Evolutionary conservation across 2,797 vertebrate species (phyloP), one percentile per base, ranked within the genome.

Genomic region (Siniperca obscura): DNA sequence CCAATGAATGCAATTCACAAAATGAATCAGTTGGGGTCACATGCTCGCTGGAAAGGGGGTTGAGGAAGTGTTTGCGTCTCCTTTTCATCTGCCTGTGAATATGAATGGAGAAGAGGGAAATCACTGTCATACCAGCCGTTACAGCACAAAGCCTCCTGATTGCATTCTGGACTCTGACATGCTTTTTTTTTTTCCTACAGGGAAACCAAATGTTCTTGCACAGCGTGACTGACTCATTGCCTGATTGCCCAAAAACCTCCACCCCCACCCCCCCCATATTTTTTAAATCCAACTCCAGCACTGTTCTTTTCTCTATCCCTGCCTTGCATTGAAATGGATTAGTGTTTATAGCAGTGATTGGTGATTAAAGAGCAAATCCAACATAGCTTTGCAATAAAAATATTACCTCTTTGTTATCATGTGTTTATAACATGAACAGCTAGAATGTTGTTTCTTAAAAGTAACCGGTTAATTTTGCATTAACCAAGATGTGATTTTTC

Each of bases 131-230:
- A 81, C 38, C 91, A 93, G 91, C 91, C 89, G 86, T 81, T 83
- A 78, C 81, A 86, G 92, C 92, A 95, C 94, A 95, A 95, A 94
- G 93, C 90, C 88, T 90, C 89, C 89, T 95, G 94, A 95, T 95
- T 95, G 91, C 93, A 94, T 94, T 94, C 87, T 94, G 92, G 94
- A 94, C 93, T 89, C 92, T 90, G 86, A 89, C 87, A 86, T 78
- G 87, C 74, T 90, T 90, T 86, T 89, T 87, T 87, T 81, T 84
- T 81, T 69, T 62, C 88, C 88, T 86, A 88, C 91, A 90, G 91
- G 88, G 88, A 93, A 93, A 93, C 88, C 92, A 94, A 94, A 94
- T 93, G 92, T 93, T 95, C 92, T 87, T 60, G 83, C 92, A 78
- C 93, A 94, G 93, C 81, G 57, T 90, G 92, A 93, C 91, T 93